Base-by-base conservation (phyloP, 2,113 vertebrate genomes). In the Hemichromis elongatus region DNA sequence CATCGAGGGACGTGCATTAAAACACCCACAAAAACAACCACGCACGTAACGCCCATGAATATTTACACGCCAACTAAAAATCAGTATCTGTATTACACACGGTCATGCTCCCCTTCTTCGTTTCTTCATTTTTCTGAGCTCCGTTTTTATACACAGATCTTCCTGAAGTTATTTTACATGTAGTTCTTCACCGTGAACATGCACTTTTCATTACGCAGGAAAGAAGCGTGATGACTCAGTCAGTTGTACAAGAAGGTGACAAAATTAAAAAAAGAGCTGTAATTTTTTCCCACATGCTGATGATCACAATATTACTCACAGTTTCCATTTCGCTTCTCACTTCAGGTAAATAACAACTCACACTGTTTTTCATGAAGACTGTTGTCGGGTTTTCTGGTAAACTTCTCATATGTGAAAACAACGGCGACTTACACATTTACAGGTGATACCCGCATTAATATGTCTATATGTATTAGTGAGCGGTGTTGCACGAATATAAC, bases 1-100 rank as follows among this genome's bases (percentile, higher is more conserved):
- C 78, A 87, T 91, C 92, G 90, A 92, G 92, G 80, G 53, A 82
- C 7, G 21, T 8, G 82, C 85, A 89, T 91, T 92, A 90, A 85
- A 90, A 80, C 84, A 40, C 57, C 70, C 55, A 59, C 57, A 88
- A 80, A 86, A 82, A 56, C 21, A 18, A 79, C 77, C 78, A 84
- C 77, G 42, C 83, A 57, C 61, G 70, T 45, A 89, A 63, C 3
- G 83, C 79, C 61, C 13, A n/a, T 88, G 80, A 85, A 85, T 78
- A 86, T 92, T 91, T 89, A 87, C 86, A 86, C 82, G 81, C 70
- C 81, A 88, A 88, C 85, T 93, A 92, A 84, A 79, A 83, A 77
- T 21, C 45, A 35, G 52, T 18, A 24, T 77, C 54, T 52, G 56
- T 47, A 2, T 57, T 45, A 52, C 21, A 50, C 35, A 78, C 70